A percentile compares a stretch with the other conserved stretches of the same genome.
Conservation (phyloP, 2,113 vertebrate species). For the Burhinus bistriatus region DNA sequence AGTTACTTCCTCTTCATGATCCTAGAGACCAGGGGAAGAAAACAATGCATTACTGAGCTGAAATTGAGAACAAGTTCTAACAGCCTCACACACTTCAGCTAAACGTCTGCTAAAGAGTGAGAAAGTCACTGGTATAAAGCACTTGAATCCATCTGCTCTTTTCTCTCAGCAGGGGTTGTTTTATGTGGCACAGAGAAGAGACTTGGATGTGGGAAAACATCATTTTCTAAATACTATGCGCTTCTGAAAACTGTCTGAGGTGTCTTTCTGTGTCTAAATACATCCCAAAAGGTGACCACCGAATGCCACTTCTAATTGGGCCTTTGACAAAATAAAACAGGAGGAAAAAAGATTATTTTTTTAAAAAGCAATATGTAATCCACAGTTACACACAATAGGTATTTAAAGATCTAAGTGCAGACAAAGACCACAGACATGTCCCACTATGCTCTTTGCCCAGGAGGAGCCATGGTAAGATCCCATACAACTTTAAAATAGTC, state of each 20-base stretch:
- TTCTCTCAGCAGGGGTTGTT: neutral
- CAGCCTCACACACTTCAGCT: neutral
- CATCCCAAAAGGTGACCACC: neutral
- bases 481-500: neutral
- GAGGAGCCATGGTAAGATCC: neutral
- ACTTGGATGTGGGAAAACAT: neutral
- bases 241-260: neutral
- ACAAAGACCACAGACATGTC: neutral
- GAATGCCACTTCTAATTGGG: neutral
- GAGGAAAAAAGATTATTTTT: neutral
- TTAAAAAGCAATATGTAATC: fast-evolving
- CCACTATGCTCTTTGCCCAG: neutral
- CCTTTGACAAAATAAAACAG: neutral
- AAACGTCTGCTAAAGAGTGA: neutral
- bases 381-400: neutral
- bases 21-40: neutral
- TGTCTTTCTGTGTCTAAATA: neutral
- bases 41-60: neutral
- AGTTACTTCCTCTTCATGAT: neutral
- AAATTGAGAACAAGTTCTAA: neutral
- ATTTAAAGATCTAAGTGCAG: neutral
- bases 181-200: neutral
- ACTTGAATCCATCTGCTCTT: neutral
- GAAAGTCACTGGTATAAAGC: neutral
- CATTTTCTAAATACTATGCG: neutral